Base-by-base conservation (phyloP, 2,888 invertebrate species). In the Diabrotica balteata region DNA sequence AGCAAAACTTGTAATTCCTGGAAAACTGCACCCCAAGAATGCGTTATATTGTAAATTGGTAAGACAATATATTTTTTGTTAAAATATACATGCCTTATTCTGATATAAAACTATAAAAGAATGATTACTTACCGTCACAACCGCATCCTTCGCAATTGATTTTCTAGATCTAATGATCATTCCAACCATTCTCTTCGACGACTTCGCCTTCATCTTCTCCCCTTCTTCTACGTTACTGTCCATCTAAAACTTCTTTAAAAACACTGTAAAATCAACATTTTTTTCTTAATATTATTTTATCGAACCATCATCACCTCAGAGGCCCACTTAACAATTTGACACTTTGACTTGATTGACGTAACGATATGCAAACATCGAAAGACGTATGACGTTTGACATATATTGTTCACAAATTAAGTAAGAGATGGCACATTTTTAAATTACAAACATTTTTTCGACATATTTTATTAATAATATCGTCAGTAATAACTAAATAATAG, bases 101-200 rank as follows among this genome's bases (percentile, higher is more conserved):
- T 32, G 32, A 32, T 32, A 32, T 32, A 32, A 32, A 32, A 32
- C 32, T 32, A 32, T 32, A 32, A 32, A 63, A 52, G 17, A 60
- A 63, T 63, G 67, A 70, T 66, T 67, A 83, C 88, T 88, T 89
- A 92, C 92, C 86, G 93, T 93, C 86, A 94, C 93, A 81, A 94
- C 92, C 83, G 93, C 93, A 89, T 94, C 93, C 88, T 93, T 94
- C 86, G 91, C 90, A 84, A 93, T 92, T 84, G 92, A 90, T 87
- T 93, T 93, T 86, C 94, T 90, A 85, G 93, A 93, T 84, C 93
- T 88, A 86, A 93, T 92, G 84, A 93, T 93, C 90, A 94, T 93
- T 85, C 93, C 93, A 85, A 93, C 91, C 86, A 92, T 91, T 84
- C 93, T 92, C 87, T 92, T 94, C 78, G 91, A 91, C 80, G 91